phyloP scores from a whole-genome alignment of 2,888 invertebrate genomes.

The Ectobius pallidus region DNA sequence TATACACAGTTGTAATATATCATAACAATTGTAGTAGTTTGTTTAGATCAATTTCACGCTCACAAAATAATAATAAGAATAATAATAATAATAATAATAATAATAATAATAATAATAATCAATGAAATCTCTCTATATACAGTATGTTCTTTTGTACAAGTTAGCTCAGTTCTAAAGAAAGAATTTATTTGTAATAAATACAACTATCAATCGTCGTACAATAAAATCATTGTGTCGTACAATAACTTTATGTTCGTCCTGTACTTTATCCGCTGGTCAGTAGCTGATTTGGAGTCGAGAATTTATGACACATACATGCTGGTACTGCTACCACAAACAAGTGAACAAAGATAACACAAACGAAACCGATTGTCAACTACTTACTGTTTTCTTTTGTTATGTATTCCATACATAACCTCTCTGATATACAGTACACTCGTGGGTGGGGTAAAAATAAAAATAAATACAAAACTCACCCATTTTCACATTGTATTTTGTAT shows the following conservation, averaged over 20 bases:
- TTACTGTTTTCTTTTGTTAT: conserved; percentile 30
- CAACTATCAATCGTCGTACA: too few species aligned
- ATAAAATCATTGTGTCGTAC: not conserved
- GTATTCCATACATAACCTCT: conserved; percentile 31
- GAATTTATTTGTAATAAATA: too few species aligned
- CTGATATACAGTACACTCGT: conserved; percentile 25
- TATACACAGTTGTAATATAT: too few species aligned
- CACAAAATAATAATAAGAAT: too few species aligned
- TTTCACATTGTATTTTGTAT: conserved; percentile 33
- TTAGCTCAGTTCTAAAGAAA: too few species aligned
- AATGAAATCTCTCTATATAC: too few species aligned
- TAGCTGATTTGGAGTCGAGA: conserved; percentile 27
- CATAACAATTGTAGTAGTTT: too few species aligned
- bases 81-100: too few species aligned
- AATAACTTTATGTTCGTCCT: conserved; percentile 4
- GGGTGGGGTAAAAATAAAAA: conserved; percentile 27
- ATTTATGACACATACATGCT: conserved; percentile 28
- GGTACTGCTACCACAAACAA: conserved; percentile 31
- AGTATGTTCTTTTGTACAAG: too few species aligned
- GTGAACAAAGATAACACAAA: conserved; percentile 31
- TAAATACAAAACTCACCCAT: conserved; percentile 37
- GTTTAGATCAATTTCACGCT: too few species aligned
- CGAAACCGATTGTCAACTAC: conserved; percentile 31
- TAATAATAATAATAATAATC: too few species aligned
- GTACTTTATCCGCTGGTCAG: conserved; percentile 19